Evolutionary conservation across 2,113 vertebrate species (phyloP), one percentile per base, ranked within the genome.

Genomic region (Apaloderma vittatum): DNA sequence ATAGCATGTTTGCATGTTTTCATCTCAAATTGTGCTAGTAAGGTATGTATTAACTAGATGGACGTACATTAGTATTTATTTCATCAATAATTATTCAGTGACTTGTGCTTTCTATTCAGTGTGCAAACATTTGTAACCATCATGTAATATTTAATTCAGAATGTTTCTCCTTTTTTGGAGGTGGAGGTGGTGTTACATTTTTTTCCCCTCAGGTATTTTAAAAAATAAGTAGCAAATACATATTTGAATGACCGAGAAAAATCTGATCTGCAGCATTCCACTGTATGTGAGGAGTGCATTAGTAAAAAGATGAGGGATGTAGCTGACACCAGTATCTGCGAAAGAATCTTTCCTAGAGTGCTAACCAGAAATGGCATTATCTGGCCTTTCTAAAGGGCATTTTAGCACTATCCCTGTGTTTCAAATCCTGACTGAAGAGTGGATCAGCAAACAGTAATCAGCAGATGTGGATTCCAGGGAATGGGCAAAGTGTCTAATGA

Each of bases 351-450:
- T 57, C 40, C 62, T 84, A 24, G 71, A 58, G 34, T 62, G n/a
- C 52, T 89, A 91, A 89, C 72, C 45, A 78, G 86, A 77, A 86
- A 54, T 71, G 88, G 76, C 88, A 93, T 96, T 95, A 88, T 97
- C 59, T 97, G 92, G 78, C 93, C 92, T 96, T 96, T 95, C 54
- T 59, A 91, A 97, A 97, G 90, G 96, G 90, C 91, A 86, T 84
- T 95, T 87, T 90, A 92, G 55, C 92, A 77, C 82, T 81, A 75
- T 59, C 26, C 18, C 15, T 37, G 80, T 77, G 61, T 79, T 93
- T 95, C 32, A 76, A 94, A 85, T 84, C 59, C 49, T 85, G 43
- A 29, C 59, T 91, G 76, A 43, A 92, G 77, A 70, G 67, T 84
- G 89, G 79, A 90, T 86, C 79, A 70, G 67, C 55, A 90, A 90